Base-by-base conservation (phyloP, 2,888 invertebrate species). In the Himalopsyche tibetana region DNA sequence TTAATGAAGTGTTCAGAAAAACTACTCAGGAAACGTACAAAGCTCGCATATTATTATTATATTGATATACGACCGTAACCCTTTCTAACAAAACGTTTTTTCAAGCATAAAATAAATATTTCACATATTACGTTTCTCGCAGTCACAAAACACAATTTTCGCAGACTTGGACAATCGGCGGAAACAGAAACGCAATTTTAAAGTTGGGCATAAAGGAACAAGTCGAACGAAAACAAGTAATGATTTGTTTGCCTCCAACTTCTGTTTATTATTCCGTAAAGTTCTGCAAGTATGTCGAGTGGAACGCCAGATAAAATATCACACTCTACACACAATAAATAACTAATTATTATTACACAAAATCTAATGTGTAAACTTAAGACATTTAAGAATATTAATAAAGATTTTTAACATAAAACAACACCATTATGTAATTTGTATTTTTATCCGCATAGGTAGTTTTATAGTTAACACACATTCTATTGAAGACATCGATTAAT, bases 161-260 rank as follows among this genome's bases (percentile, higher is more conserved):
- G 63, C 63, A 63, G 19, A 63, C 63, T 63, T n/a, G 63, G 63
- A 63, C 63, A 63, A 63, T 63, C 63, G 63, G 63, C 63, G 63
- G 63, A 63, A 63, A 63, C 63, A 63, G 63, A 63, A 63, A 63
- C 63, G 63, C 63, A 63, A 63, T 63, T 63, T 63, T 63, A 63
- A 63, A 63, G 63, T 63, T 63, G 19, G 63, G 63, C 63, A 63
- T 63, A 63, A 63, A 63, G 63, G 63, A 28, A 8, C 63, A 63
- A 63, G 63, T 63, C 63, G 63, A 63, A 63, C 63, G 63, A 63
- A 63, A 63, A 63, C 63, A 63, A 63, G 63, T 63, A 63, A 63
- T 63, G 63, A 63, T 63, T 63, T 63, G 63, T 63, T 63, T 63
- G 63, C 63, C 8, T 63, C 63, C 19, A 19, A 63, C 63, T 63